Conservation (phyloP, 2,797 vertebrate species). For the Coluber constrictor region DNA sequence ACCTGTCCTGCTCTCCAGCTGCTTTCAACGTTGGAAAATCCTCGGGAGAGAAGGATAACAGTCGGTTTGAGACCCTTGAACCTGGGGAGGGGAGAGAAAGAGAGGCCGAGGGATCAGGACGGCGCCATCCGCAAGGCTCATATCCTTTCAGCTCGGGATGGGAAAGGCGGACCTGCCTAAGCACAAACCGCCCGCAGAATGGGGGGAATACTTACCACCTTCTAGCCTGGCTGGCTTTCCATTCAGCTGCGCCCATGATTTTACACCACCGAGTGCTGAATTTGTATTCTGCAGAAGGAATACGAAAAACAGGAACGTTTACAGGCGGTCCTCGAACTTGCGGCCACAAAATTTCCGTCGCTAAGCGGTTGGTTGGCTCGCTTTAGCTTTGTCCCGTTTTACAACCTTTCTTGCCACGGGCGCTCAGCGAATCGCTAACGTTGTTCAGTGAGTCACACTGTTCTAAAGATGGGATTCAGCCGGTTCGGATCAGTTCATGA, state of each 20-base stretch:
- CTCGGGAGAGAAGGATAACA: conserved; percentile 99
- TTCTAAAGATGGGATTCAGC: too few species aligned
- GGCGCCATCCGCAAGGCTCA: neutral
- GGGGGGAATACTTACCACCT: conserved; percentile 80
- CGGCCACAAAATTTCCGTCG: too few species aligned
- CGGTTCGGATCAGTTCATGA: too few species aligned
- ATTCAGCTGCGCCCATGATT: conserved; percentile 99
- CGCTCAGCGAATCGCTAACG: too few species aligned
- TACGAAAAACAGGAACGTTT: neutral
- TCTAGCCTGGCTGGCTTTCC: conserved; percentile 97
- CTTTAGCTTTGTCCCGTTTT: too few species aligned
- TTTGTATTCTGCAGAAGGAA: conserved; percentile 83
- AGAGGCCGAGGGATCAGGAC: neutral
- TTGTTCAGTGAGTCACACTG: too few species aligned
- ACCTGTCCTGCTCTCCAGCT: conserved; percentile 99
- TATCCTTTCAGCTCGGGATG: neutral
- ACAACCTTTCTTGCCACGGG: too few species aligned
- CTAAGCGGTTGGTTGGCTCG: too few species aligned
- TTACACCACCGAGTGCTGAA: conserved; percentile 96
- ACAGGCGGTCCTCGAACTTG: neutral
- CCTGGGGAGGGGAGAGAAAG: conserved; percentile 72
- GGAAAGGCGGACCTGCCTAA: neutral
- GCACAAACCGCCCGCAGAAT: too few species aligned
- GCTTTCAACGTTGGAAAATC: conserved; percentile 99
- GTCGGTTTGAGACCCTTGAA: conserved; percentile 99